Conservation (phyloP, 2,888 invertebrate genomes). For the Mongoloraphidia duomilia region DNA sequence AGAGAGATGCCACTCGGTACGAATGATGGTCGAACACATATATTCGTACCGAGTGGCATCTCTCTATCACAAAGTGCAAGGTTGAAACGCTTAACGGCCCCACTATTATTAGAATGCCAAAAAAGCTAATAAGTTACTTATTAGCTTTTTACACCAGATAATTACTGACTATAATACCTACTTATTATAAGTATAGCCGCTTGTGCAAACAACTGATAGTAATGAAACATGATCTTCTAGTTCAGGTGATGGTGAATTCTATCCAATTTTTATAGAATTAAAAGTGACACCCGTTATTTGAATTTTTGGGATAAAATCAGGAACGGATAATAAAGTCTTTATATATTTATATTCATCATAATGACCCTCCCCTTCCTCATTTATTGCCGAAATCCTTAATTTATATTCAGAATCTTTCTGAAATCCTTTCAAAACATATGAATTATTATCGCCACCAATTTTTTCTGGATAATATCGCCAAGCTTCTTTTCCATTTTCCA, state of each 20-base stretch:
- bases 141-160: too few relatives aligned
- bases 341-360: conserved; percentile 36
- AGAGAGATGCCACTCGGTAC: too few relatives aligned
- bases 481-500: conserved; percentile 36
- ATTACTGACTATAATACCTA: too few relatives aligned
- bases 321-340: conserved; percentile 54
- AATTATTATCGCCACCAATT: conserved; percentile 48
- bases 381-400: conserved; percentile 50
- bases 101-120: too few relatives aligned
- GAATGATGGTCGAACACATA: too few relatives aligned
- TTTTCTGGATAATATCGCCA: conserved; percentile 43
- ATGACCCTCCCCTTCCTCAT: conserved; percentile 45
- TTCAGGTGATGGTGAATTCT: conserved; percentile 52
- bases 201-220: conserved; percentile 53
- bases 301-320: conserved; percentile 63
- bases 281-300: conserved; percentile 54
- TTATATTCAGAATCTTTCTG: conserved; percentile 50
- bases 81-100: too few relatives aligned
- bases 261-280: conserved; percentile 69
- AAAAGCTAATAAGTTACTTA: too few relatives aligned
- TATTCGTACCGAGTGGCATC: too few relatives aligned
- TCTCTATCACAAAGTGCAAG: too few relatives aligned
- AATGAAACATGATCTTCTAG: conserved; percentile 58
- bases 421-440: conserved; percentile 51
- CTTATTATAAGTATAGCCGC: too few relatives aligned